Evolutionary conservation across 92 coral and sea anemone genomes (phyloP).

Genomic region (Zoanthus gigantus): DNA sequence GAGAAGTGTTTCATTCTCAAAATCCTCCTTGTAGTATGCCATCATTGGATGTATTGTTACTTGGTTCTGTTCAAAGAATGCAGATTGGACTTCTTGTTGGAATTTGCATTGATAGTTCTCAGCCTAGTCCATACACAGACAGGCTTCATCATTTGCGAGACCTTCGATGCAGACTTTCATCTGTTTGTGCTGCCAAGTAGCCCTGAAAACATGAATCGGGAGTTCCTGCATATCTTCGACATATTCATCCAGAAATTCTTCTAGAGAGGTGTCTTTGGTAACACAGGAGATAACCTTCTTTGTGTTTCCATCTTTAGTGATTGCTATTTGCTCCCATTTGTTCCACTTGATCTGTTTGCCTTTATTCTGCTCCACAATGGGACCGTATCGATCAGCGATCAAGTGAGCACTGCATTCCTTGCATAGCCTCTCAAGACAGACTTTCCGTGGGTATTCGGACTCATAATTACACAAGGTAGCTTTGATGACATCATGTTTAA

Average conservation of each 20-base stretch:
- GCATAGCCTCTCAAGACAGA: conserved; percentile 32
- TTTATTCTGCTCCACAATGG: conserved; percentile 24
- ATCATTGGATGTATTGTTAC: conserved; percentile 55
- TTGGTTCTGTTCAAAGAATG: conserved; percentile 39
- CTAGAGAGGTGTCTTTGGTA: conserved; percentile 37
- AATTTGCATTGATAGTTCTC: conserved; percentile 38
- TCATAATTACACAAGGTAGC: conserved; percentile 40
- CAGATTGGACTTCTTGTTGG: conserved; percentile 14
- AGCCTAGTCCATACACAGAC: conserved; percentile 38
- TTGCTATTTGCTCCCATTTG: conserved; percentile 35
- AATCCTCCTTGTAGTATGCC: conserved; percentile 48
- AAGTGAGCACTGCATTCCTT: conserved; percentile 35
- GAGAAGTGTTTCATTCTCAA: conserved; percentile 43
- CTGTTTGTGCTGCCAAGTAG: conserved; percentile 45
- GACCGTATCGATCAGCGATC: conserved; percentile 7
- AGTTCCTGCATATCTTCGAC: conserved; percentile 16
- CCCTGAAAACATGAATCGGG: conserved; percentile 41
- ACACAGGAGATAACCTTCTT: conserved; percentile 42
- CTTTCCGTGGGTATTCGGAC: conserved; percentile 28
- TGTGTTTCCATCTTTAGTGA: conserved; percentile 22
- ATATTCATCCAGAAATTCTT: conserved; percentile 28
- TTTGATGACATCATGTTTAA: conserved; percentile 38
- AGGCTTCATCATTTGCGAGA: conserved; percentile 28
- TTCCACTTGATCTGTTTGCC: conserved; percentile 38
- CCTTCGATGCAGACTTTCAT: conserved; percentile 35